These are phyloP conservation scores for Hippolais icterina DNA, from an alignment of 2,113 vertebrate genomes.

Conservation along the genomic window DNA sequence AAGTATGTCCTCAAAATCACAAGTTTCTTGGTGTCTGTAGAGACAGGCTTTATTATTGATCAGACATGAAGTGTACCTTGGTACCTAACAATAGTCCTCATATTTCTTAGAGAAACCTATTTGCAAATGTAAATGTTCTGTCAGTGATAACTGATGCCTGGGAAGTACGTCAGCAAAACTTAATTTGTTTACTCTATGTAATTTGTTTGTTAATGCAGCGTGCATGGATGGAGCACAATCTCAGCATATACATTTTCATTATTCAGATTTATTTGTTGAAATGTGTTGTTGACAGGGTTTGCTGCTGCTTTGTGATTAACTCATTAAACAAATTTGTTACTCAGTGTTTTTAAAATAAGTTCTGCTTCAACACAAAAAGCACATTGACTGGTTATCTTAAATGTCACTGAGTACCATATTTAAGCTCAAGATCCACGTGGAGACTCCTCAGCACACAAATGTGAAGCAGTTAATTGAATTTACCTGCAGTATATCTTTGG, in stretches of 20 bases:
- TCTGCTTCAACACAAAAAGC: neutral
- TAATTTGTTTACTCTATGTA: neutral
- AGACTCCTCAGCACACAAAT: neutral
- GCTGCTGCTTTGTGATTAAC: neutral
- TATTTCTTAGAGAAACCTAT: neutral
- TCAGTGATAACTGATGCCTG: neutral
- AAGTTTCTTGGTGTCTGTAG: neutral
- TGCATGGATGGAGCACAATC: neutral
- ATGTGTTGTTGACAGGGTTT: neutral
- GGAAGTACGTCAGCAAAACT: neutral
- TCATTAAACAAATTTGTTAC: neutral
- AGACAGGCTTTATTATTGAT: neutral
- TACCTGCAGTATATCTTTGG: fast-evolving
- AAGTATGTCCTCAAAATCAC: neutral
- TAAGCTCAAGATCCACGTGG: neutral
- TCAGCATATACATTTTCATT: neutral
- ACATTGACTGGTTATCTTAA: neutral
- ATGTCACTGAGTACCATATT: neutral
- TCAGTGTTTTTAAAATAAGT: neutral
- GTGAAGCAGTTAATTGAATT: neutral
- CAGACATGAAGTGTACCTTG: neutral
- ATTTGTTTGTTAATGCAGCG: constrained; percentile 15
- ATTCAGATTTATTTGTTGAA: neutral
- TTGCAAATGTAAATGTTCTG: neutral
- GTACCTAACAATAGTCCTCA: neutral